Evolutionary conservation across 2,113 vertebrate genomes (phyloP), one percentile per base, ranked within the genome.

Genomic region (Ivindomyrus marchei): DNA sequence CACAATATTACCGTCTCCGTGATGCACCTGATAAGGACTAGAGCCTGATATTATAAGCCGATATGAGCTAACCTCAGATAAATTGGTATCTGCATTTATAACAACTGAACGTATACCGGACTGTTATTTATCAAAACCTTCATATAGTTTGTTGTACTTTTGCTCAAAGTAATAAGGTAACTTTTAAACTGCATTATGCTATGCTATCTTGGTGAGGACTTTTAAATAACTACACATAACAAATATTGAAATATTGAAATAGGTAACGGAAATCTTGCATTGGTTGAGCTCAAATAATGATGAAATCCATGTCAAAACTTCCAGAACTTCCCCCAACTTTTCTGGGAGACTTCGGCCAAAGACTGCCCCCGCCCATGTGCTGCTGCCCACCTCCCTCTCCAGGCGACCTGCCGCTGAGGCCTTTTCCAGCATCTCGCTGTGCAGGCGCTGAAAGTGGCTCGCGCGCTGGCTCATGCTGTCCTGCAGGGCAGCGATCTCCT

Each of bases 401-500:
- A 97, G 94, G 89, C 93, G 95, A 47, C 92, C 95, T 87, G 96
- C 93, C 91, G 95, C 96, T 91, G 96, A 95, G 93, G 95, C 96
- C 94, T 97, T 98, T 91, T 97, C 97, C 93, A 98, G 85, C 2
- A 99, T 95, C 88, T 99, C 97, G 17, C 97, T 95, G 94, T 99
- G 98, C 92, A 99, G 97, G 91, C 93, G 93, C 91, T 98, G 96
- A 94, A 97, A 98, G 90, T 98, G 97, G 88, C 94, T 96, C 88
- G 97, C 95, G 94, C 97, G 97, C 93, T 98, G 97, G 31, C 95
- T 95, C 97, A 99, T 98, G 92, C 95, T 96, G 94, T 91, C 94
- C 94, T 97, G 97, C 93, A 98, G 95, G 77, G 96, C 94, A 47
- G 96, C 96, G 90, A 97, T 97, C 93, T 98, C 97, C 88, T 97